Percentiles rank a stretch among this genome's conserved stretches.
These are phyloP conservation scores for Xerus inauris DNA, from an alignment of 2,113 vertebrate genomes.

Conservation along the genomic window DNA sequence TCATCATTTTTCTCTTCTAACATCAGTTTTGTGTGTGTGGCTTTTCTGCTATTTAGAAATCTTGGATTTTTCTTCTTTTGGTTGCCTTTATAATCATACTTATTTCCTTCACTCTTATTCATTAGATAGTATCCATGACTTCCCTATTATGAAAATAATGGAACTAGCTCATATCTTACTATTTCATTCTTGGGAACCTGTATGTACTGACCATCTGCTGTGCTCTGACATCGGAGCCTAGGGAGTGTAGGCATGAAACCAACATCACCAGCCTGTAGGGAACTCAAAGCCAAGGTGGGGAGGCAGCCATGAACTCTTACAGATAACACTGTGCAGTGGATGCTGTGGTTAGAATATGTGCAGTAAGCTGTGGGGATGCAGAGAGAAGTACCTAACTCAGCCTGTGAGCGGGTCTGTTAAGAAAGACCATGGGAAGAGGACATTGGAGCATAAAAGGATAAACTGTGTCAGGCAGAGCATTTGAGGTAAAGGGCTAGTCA, in stretches of 20 bases:
- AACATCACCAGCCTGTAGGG: background rate
- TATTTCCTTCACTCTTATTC: background rate
- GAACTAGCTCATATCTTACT: background rate
- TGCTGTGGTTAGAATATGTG: background rate
- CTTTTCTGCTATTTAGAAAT: conserved; percentile 23
- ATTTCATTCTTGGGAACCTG: background rate
- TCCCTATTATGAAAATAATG: background rate
- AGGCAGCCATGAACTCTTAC: background rate
- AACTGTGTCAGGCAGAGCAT: background rate
- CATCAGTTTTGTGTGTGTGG: background rate
- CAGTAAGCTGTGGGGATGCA: background rate
- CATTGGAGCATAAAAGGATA: background rate
- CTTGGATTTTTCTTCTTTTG: conserved; percentile 14
- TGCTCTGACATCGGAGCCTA: background rate
- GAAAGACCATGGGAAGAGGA: background rate
- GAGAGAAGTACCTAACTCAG: background rate
- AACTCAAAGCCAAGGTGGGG: background rate
- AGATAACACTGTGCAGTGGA: background rate
- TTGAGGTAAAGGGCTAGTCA: background rate
- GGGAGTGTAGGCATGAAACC: background rate
- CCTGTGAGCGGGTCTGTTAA: background rate
- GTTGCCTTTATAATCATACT: conserved; percentile 11
- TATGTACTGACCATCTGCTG: background rate
- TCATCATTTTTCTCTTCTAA: background rate
- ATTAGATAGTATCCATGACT: background rate